Conservation (phyloP, 1,140 invertebrate species). For the Nylanderia fulva region DNA sequence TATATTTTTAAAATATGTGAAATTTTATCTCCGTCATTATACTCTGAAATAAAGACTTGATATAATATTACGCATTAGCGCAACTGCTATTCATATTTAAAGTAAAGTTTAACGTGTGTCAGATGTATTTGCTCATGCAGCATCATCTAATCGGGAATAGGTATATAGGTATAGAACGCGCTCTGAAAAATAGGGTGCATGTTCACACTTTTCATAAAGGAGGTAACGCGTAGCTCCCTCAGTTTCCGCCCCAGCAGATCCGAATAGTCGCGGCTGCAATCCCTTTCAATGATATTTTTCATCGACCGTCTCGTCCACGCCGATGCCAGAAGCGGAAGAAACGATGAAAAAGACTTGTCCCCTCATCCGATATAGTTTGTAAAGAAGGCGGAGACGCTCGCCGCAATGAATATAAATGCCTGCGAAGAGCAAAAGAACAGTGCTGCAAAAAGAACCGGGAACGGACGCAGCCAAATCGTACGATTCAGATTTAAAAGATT, state of each 20-base stretch:
- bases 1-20: not conserved
- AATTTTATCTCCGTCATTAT: not conserved
- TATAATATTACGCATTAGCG: not conserved
- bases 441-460: conserved; percentile 33
- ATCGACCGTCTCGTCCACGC: conserved; percentile 33
- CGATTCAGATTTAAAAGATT: conserved; percentile 70
- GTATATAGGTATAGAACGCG: conserved; percentile 26
- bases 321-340: conserved; percentile 45
- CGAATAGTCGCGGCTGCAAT: conserved; percentile 39
- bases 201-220: conserved; percentile 56
- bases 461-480: conserved; percentile 1
- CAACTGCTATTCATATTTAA: not conserved
- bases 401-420: conserved; percentile 76
- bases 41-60: not conserved
- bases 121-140: not conserved
- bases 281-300: conserved; percentile 57
- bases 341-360: conserved; percentile 69
- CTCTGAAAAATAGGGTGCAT: conserved; percentile 46
- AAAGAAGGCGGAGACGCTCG: conserved; percentile 50
- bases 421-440: conserved; percentile 25
- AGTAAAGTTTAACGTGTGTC: not conserved
- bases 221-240: conserved; percentile 25
- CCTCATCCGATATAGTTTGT: conserved; percentile 70
- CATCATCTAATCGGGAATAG: conserved; percentile 50
- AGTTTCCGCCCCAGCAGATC: conserved; percentile 45